A percentile compares a stretch with the other conserved stretches of the same genome.
Evolutionary conservation across 2,888 invertebrate species (phyloP).

Genomic region (Platycnemis pennipes): DNA sequence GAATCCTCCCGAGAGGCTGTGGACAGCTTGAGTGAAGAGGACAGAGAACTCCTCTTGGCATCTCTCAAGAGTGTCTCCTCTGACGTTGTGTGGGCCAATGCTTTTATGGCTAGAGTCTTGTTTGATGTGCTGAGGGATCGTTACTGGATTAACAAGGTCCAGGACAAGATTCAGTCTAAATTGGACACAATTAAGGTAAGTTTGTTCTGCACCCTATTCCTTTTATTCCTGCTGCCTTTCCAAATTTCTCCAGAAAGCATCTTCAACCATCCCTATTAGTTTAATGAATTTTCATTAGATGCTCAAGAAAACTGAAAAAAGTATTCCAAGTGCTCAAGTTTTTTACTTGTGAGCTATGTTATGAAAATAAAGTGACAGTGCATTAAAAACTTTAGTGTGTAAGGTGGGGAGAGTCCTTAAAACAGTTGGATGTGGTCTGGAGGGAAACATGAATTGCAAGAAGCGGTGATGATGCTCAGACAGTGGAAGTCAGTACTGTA

Average conservation of each 20-base stretch:
- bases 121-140: conserved; percentile 91
- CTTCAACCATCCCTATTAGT: not conserved
- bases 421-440: no score
- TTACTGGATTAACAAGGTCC: conserved; percentile 85
- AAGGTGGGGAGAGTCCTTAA: no score
- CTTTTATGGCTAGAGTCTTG: conserved; percentile 87
- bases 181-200: conserved; percentile 89
- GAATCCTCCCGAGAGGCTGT: conserved; percentile 39
- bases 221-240: no score
- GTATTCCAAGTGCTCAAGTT: no score
- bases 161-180: conserved; percentile 92
- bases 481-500: no score
- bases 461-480: no score
- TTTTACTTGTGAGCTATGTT: no score
- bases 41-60: conserved; percentile 71
- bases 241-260: not conserved
- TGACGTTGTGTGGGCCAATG: conserved; percentile 89
- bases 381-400: no score
- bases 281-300: no score
- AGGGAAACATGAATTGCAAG: no score
- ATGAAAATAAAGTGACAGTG: no score
- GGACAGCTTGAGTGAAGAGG: conserved; percentile 71
- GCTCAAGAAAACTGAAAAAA: no score
- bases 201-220: conserved; percentile 59
- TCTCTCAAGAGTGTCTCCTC: conserved; percentile 70